phyloP scores from a whole-genome alignment of 1,140 invertebrate genomes.

The Metaphire vulgaris region DNA sequence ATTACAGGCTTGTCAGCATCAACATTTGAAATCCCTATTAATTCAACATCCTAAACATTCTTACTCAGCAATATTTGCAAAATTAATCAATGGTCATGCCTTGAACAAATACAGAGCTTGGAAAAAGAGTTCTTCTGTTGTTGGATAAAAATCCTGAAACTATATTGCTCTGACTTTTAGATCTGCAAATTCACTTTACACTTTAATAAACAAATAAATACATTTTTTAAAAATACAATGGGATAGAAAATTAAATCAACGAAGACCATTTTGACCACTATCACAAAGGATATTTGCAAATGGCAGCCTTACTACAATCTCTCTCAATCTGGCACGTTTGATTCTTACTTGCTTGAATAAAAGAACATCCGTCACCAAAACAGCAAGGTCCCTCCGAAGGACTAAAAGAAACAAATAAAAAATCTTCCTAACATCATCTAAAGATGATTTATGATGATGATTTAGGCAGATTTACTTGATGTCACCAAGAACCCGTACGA shows the following conservation, averaged over 20 bases:
- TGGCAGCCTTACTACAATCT: constrained; percentile 77
- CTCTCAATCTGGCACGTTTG: constrained; percentile 71
- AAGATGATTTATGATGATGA: neutral
- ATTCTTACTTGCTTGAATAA: constrained; percentile 55
- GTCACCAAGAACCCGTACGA: neutral
- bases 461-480: neutral
- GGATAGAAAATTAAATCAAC: neutral
- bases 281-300: constrained; percentile 69
- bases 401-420: constrained; percentile 55
- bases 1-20: no score
- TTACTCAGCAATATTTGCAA: no score
- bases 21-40: no score
- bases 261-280: neutral
- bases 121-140: neutral
- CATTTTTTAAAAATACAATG: neutral
- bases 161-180: neutral
- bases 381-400: constrained; percentile 97
- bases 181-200: neutral
- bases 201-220: neutral
- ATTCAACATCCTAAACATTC: no score
- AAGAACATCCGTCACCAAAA: constrained; percentile 67
- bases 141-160: neutral
- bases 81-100: no score
- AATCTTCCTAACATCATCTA: constrained; percentile 14
- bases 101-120: neutral